These are phyloP conservation scores for Hydrozoanthus tunicans DNA, from an alignment of 64 coral and sea anemone genomes.

Conservation along the genomic window DNA sequence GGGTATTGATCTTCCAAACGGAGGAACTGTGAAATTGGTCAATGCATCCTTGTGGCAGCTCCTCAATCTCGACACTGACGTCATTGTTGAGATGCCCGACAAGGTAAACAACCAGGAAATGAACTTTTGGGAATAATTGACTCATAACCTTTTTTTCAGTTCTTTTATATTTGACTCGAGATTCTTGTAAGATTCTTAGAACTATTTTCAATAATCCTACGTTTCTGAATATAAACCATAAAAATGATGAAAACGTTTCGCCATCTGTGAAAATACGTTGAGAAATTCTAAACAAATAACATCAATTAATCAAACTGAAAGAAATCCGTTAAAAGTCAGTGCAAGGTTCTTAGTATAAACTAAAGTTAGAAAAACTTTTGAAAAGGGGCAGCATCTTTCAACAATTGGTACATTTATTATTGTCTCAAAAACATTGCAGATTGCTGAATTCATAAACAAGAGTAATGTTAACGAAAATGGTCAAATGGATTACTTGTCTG, in stretches of 20 bases:
- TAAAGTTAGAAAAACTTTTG: no score
- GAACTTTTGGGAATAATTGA: no score
- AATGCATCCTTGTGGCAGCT: slow-evolving; percentile 36
- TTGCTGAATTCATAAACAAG: slow-evolving; percentile 33
- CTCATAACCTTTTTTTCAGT: no score
- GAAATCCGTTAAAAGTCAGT: no score
- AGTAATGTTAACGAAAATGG: not conserved
- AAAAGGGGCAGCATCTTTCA: no score
- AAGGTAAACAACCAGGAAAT: not conserved
- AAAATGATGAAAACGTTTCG: no score
- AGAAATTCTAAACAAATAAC: not conserved
- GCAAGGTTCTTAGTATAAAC: no score
- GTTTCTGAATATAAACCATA: no score
- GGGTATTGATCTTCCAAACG: slow-evolving; percentile 20
- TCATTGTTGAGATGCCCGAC: slow-evolving; percentile 64
- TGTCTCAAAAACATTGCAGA: not conserved
- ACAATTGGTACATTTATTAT: no score
- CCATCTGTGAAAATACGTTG: not conserved
- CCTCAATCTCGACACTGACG: slow-evolving; percentile 63
- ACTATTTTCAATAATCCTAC: no score
- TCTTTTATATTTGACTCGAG: no score
- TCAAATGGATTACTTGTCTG: slow-evolving; percentile 4
- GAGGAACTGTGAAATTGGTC: slow-evolving; percentile 22
- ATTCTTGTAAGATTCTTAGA: no score
- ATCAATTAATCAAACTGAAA: not conserved